Percentiles rank a stretch among this genome's conserved stretches.
Conservation (phyloP, 1,140 invertebrate species). For the Brachionus manjavacas region DNA sequence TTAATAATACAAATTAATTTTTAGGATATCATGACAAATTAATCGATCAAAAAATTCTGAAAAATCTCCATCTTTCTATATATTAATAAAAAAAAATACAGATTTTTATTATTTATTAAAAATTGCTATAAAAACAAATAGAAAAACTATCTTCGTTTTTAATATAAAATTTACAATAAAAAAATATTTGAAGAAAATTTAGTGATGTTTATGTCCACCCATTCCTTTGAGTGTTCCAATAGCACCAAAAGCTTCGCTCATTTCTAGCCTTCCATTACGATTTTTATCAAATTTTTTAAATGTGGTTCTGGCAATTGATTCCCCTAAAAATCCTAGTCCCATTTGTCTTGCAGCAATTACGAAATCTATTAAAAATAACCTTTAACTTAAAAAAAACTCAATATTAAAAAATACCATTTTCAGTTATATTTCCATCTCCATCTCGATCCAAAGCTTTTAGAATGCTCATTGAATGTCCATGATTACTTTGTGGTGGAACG, state of each 20-base stretch:
- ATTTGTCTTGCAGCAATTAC: slow-evolving; percentile 32
- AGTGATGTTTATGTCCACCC: not conserved
- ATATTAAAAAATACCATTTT: slow-evolving; percentile 11
- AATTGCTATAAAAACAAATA: not conserved
- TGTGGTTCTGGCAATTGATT: slow-evolving; percentile 16
- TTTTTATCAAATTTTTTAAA: slow-evolving; percentile 41
- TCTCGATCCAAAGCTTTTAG: slow-evolving; percentile 34
- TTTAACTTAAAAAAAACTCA: not conserved
- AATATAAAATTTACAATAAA: not conserved
- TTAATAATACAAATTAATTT: too few relatives aligned
- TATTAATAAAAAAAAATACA: too few relatives aligned
- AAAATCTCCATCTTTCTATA: too few relatives aligned
- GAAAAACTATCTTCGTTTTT: not conserved
- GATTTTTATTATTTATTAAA: too few relatives aligned
- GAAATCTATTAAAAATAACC: not conserved
- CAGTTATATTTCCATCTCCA: slow-evolving; percentile 39
- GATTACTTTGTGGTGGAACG: not conserved
- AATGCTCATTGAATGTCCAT: not conserved
- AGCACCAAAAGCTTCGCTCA: slow-evolving; percentile 10
- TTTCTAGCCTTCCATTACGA: slow-evolving; percentile 20
- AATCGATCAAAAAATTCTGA: too few relatives aligned
- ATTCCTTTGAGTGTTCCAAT: slow-evolving; percentile 26
- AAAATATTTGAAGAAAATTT: not conserved
- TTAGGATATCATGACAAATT: too few relatives aligned
- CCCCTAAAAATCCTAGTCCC: not conserved